Evolutionary conservation across 2,888 invertebrate species (phyloP), one percentile per base, ranked within the genome.

Genomic region (Agrypnus murinus): DNA sequence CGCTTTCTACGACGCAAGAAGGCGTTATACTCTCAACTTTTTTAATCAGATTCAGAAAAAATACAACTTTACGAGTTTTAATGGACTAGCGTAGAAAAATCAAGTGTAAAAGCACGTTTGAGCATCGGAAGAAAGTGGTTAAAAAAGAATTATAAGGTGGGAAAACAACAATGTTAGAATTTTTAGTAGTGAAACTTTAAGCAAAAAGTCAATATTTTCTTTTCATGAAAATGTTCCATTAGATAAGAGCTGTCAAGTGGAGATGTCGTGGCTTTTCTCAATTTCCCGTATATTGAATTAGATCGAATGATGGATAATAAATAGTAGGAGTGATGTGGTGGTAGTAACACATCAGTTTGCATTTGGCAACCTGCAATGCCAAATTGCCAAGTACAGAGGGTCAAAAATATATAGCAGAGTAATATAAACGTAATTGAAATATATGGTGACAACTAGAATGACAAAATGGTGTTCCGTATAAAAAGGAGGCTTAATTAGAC

Each of bases 401-500:
- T 14, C 55, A 8, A 55, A 55, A 25, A 25, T 25, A 25, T 36
- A 36, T 36, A 55, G 50, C 32, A 17, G 17, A 34, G 36, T 17
- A 19, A 17, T 15, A 32, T 9, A 15, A 32, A n/a, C 17, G 36
- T 55, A 55, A 55, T 55, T 64, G 43, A 64, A 64, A 64, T 64
- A 55, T 64, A 15, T 63, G 32, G 15, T 43, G 64, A 64, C 53
- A 53, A 53, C 38, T 15, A 7, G 14, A 64, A 64, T 50, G 40
- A 36, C 55, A 9, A 40, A 64, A 40, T 53, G 25, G 64, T 25
- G 64, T 38, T 55, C 25, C 36, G n/a, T 15, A 55, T 19, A 50
- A 50, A 36, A 43, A 60, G 45, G 12, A 60, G 38, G 10, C 59
- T 25, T 60, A 60, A 60, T 60, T 60, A 60, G 38, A 9, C 59